Conservation (phyloP, 2,797 vertebrate species). For the Cynodonichthys magdalenae region DNA sequence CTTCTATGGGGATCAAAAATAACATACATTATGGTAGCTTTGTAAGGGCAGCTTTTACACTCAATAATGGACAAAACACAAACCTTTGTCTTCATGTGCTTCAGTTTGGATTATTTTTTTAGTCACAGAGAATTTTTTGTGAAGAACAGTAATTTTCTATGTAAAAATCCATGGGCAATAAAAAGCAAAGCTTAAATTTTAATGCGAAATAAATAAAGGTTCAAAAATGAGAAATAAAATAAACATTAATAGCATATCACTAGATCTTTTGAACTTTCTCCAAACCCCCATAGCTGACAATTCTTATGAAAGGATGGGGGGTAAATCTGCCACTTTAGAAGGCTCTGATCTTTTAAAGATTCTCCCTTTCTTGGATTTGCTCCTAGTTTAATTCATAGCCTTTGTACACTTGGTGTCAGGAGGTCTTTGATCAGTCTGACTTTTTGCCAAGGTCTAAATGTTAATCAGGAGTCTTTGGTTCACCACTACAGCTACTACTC, state of each 20-base stretch:
- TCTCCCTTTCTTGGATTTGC: conserved; percentile 56
- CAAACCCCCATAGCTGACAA: conserved; percentile 51
- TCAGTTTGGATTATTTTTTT: too few relatives aligned
- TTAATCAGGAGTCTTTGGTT: conserved; percentile 56
- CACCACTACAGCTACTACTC: conserved; percentile 17
- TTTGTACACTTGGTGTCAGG: conserved; percentile 49
- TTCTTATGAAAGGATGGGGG: conserved; percentile 41
- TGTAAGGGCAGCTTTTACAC: conserved; percentile 46
- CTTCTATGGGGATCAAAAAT: conserved; percentile 62
- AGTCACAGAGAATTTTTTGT: too few relatives aligned
- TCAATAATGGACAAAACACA: background rate
- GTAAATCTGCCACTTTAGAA: conserved; percentile 60
- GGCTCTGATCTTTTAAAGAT: conserved; percentile 64
- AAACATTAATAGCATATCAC: background rate
- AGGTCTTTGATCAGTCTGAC: conserved; percentile 62
- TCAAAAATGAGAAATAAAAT: background rate
- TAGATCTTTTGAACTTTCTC: conserved; percentile 41
- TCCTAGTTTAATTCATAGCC: conserved; percentile 56
- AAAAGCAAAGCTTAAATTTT: too few relatives aligned
- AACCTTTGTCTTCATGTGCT: background rate
- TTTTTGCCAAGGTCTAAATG: conserved; percentile 58
- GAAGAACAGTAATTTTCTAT: too few relatives aligned
- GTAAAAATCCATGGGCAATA: too few relatives aligned
- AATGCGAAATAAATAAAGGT: background rate
- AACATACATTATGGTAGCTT: conserved; percentile 54